These are phyloP conservation scores for Sapayoa aenigma DNA, from an alignment of 2,113 vertebrate species.

Conservation along the genomic window DNA sequence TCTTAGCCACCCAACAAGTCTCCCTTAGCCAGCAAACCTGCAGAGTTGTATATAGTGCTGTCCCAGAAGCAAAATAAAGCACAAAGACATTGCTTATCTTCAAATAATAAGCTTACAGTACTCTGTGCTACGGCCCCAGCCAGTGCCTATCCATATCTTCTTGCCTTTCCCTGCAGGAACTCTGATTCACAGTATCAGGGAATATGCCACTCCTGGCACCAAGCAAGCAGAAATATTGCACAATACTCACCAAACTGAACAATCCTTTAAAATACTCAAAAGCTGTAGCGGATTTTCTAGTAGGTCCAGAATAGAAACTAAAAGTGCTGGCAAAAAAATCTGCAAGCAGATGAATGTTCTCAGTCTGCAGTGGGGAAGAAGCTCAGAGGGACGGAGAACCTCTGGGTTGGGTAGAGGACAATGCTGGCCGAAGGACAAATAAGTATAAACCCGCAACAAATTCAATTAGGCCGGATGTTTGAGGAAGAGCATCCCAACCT, in stretches of 20 bases:
- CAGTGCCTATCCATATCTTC: rapidly evolving
- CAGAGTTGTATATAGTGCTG: not conserved
- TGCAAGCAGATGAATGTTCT: not conserved
- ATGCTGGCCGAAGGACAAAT: conserved; percentile 15
- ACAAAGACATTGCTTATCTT: not conserved
- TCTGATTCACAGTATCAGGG: not conserved
- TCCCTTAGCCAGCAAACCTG: not conserved
- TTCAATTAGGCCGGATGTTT: not conserved
- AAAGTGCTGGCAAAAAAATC: not conserved
- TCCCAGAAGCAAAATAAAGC: not conserved
- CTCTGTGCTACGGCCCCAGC: not conserved
- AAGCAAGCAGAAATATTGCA: not conserved
- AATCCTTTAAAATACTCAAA: not conserved
- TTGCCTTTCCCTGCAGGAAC: not conserved
- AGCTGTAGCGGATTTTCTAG: not conserved
- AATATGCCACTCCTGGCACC: not conserved
- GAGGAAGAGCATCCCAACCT: not conserved
- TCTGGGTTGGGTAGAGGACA: not conserved
- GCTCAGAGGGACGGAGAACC: not conserved
- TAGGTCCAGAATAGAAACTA: not conserved
- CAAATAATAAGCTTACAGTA: not conserved
- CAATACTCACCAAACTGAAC: not conserved
- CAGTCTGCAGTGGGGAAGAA: not conserved
- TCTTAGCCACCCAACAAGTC: not conserved
- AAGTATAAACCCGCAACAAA: not conserved